Evolutionary conservation across 2,113 vertebrate species (phyloP), one percentile per base, ranked within the genome.

Genomic region (Syngnathus scovelli): DNA sequence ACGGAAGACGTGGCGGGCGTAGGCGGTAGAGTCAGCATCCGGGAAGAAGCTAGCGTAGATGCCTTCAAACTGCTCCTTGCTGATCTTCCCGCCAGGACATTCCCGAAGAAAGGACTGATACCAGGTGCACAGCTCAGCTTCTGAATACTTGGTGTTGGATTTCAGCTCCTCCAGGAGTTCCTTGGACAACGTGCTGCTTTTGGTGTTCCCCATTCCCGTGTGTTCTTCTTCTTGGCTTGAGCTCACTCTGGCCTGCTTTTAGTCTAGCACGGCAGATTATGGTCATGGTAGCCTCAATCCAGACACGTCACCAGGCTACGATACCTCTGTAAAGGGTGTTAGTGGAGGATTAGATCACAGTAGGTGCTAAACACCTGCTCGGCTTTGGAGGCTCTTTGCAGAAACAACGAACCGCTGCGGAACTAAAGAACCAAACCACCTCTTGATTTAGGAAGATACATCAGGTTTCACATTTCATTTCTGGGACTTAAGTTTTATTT

Each of bases 21-120:
- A 94, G 2, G 83, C 89, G 0, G 89, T 89, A 48, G 93, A 87
- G 72, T 94, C 88, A 0, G 91, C 90, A 13, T 92, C 74, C 0
- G 93, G 93, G 77, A 94, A 94, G 76, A 94, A 94, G 67, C 91
- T 91, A 41, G 92, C 90, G 15, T 94, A 94, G 79, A 94, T 94
- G 43, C 88, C 85, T 55, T 93, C 89, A 46, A 94, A 94, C 84
- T 93, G 92, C 71, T 89, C 72, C 62, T 90, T 90, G 80, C 77
- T 88, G 74, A 94, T 93, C 68, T 89, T 89, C 3, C 93, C 92
- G 0, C 73, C 72, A 10, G 93, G 93, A 64, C 92, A 93, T 65
- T 94, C 93, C 67, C 93, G 93, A 16, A 92, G 86, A 60, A 94
- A 94, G 68, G 90, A 88, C 77, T 90, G 88, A 79, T 94, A 94